These are phyloP conservation scores for Phrixothrix hirtus DNA, from an alignment of 2,888 invertebrate species.

Conservation along the genomic window DNA sequence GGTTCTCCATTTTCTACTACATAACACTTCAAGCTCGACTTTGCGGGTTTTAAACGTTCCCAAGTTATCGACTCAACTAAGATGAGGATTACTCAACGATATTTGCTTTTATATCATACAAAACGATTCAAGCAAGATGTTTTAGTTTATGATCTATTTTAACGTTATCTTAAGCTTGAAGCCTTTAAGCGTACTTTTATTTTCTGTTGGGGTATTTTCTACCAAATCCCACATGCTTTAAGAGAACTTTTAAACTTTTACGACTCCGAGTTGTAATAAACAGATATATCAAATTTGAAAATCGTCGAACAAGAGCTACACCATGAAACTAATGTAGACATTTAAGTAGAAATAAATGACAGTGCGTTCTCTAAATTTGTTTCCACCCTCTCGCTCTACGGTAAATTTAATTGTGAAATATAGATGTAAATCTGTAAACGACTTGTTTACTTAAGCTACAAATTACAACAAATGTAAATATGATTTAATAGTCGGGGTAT, in stretches of 20 bases:
- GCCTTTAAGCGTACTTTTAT: constrained; percentile 12
- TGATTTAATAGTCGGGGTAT: too few relatives aligned
- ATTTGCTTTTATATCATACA: constrained; percentile 26
- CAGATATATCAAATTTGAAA: too few relatives aligned
- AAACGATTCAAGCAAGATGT: constrained; percentile 15
- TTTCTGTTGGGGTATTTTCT: constrained; percentile 8
- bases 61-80: constrained; percentile 31
- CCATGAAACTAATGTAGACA: too few relatives aligned
- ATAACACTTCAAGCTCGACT: constrained; percentile 41
- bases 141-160: constrained; percentile 11
- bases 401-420: too few relatives aligned
- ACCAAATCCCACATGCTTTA: not conserved
- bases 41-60: constrained; percentile 40
- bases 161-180: constrained; percentile 12
- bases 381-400: too few relatives aligned
- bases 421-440: too few relatives aligned
- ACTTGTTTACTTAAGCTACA: too few relatives aligned
- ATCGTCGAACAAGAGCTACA: too few relatives aligned
- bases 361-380: too few relatives aligned
- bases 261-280: not conserved
- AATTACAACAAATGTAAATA: too few relatives aligned
- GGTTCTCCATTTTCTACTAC: constrained; percentile 45
- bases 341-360: too few relatives aligned
- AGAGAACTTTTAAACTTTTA: not conserved
- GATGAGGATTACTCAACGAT: constrained; percentile 25